phyloP scores from a whole-genome alignment of 2,797 vertebrate genomes.

The Glyptemys insculpta region DNA sequence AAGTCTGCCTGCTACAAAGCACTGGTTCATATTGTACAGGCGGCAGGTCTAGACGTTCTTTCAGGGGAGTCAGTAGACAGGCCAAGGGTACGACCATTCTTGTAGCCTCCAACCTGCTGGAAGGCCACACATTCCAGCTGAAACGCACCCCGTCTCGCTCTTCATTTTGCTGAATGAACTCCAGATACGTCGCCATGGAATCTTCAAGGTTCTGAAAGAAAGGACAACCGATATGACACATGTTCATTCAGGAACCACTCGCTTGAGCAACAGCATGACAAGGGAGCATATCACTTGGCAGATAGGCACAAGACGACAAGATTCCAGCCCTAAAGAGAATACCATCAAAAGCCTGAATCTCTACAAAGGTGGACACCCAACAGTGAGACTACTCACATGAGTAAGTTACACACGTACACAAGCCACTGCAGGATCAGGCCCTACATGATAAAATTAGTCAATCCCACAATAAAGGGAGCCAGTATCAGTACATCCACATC shows the following conservation, averaged over 20 bases:
- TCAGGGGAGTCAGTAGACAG: conserved; percentile 95
- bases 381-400: not conserved
- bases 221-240: not conserved
- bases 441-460: not conserved
- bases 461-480: conserved; percentile 25
- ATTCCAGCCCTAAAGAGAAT: not conserved
- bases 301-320: not conserved
- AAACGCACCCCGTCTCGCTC: conserved; percentile 96
- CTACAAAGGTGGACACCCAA: not conserved
- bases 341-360: not conserved
- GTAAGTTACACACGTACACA: not conserved
- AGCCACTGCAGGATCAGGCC: not conserved
- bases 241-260: rapidly evolving
- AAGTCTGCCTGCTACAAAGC: conserved; percentile 93
- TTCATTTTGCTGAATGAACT: conserved; percentile 99
- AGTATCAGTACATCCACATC: not conserved
- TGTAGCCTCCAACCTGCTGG: conserved; percentile 94
- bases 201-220: conserved; percentile 61
- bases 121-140: conserved; percentile 99
- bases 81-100: conserved; percentile 95
- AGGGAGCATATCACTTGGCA: not conserved
- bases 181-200: conserved; percentile 93
- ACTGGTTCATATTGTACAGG: conserved; percentile 97
- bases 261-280: not conserved
- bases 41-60: conserved; percentile 92